Base-by-base conservation (phyloP, 2,888 invertebrate species). In the Amorpha juglandis region DNA sequence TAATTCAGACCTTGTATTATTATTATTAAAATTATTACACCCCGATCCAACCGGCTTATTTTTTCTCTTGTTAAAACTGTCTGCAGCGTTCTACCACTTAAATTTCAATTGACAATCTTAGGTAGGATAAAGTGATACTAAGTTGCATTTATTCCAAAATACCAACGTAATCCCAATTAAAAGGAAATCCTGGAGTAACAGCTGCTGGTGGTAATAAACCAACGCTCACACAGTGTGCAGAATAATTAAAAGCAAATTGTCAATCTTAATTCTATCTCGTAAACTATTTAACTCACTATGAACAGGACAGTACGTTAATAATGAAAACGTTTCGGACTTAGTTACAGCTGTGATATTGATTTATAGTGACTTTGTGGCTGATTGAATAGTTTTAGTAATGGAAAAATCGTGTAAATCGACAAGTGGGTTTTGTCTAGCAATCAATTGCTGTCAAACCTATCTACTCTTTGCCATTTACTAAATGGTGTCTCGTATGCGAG, bases 311-410 rank as follows among this genome's bases (percentile, higher is more conserved):
- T 53, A 33, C 38, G 63, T 12, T 14, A 38, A 21, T 27, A 47
- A 66, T 67, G 65, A 68, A 65, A 62, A 53, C 67, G 45, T 65
- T 65, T 64, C 63, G 69, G 45, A 12, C 45, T 45, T 38, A 7
- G 45, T 45, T 12, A 45, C 45, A 45, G 45, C 14, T 14, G 45
- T 45, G 7, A 14, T 45, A 45, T 14, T 45, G 45, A 45, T 45
- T 45, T 45, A 45, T 45, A 14, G 45, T 4, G 45, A 14, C 14
- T 45, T 45, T 45, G 45, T 45, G 1, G 45, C 45, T 45, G 14
- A 9, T 45, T 11, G 9, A 14, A 45, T 45, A 6, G 45, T 45
- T 12, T 45, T 27, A 0, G 27, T 3, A 7, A 9, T 52, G 27
- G 21, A 1, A 27, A 52, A 27, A 27, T 27, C 52, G 11, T 7